Evolutionary conservation across 2,113 vertebrate species (phyloP).

Genomic region (Triplophysa siluroides): DNA sequence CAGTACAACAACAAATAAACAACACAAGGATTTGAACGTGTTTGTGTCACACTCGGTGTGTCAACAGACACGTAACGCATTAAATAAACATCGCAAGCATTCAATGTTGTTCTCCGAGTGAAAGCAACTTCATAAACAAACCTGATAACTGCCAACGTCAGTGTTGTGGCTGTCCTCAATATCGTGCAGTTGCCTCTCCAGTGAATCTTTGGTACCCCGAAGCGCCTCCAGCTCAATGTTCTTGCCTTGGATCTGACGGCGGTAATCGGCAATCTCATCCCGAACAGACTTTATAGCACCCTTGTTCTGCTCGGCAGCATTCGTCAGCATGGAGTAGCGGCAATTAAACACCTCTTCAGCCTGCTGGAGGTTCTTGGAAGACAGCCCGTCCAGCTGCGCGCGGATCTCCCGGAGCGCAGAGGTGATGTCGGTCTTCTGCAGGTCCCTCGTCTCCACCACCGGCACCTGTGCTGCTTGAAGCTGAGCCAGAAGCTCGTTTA

Average conservation of each 20-base stretch:
- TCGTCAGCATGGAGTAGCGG: slow-evolving; percentile 82
- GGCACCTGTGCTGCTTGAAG: slow-evolving; percentile 79
- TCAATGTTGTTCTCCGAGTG: not conserved
- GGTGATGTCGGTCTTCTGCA: slow-evolving; percentile 80
- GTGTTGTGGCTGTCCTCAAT: slow-evolving; percentile 82
- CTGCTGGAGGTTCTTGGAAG: slow-evolving; percentile 87
- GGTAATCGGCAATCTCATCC: slow-evolving; percentile 86
- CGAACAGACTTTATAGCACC: slow-evolving; percentile 76
- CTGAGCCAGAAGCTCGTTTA: slow-evolving; percentile 80
- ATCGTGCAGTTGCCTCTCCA: slow-evolving; percentile 87
- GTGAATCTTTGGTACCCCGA: slow-evolving; percentile 83
- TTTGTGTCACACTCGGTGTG: no score
- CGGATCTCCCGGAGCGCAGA: slow-evolving; percentile 87
- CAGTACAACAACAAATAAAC: no score
- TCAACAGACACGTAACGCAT: no score
- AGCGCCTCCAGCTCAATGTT: slow-evolving; percentile 86
- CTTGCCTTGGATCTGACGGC: slow-evolving; percentile 87
- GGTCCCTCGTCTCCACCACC: slow-evolving; percentile 65
- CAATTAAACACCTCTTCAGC: slow-evolving; percentile 90
- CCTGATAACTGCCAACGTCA: slow-evolving; percentile 83
- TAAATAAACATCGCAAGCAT: not conserved
- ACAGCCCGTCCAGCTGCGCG: slow-evolving; percentile 83
- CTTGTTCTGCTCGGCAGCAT: slow-evolving; percentile 84
- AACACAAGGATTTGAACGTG: no score
- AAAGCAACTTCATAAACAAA: slow-evolving; percentile 44